phyloP scores from a whole-genome alignment of 2,113 vertebrate species.

The Lophura nycthemera region DNA sequence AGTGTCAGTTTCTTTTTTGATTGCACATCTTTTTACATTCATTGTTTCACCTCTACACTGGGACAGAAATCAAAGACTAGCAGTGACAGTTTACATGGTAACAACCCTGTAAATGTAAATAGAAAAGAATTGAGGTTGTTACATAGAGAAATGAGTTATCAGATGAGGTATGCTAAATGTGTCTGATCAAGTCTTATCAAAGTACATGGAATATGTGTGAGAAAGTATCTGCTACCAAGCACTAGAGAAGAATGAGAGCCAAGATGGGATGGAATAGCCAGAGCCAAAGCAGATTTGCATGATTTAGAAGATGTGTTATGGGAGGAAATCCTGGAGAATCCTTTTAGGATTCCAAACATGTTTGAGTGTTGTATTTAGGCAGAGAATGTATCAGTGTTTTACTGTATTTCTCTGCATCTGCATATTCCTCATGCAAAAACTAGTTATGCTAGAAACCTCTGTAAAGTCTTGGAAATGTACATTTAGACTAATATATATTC shows the following conservation, averaged over 20 bases:
- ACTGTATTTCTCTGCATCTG: neutral
- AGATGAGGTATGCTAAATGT: neutral
- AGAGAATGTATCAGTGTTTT: neutral
- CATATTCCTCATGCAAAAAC: neutral
- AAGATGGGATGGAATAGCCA: neutral
- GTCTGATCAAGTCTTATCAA: neutral
- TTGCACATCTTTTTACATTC: neutral
- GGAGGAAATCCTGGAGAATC: neutral
- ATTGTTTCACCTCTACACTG: neutral
- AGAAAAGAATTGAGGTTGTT: neutral
- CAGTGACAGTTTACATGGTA: neutral
- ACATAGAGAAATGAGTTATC: neutral
- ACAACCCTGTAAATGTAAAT: neutral
- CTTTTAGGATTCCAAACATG: neutral
- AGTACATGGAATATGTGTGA: neutral
- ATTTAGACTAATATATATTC: neutral
- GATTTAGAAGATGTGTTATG: neutral
- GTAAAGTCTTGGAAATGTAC: neutral
- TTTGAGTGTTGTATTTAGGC: neutral
- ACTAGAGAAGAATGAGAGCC: neutral
- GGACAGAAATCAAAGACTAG: constrained; percentile 11
- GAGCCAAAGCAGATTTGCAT: neutral
- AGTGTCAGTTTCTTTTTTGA: neutral
- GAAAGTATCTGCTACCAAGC: neutral
- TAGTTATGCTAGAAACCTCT: neutral